These are phyloP conservation scores for Phyllotreta striolata DNA, from an alignment of 2,888 invertebrate genomes.

Conservation along the genomic window DNA sequence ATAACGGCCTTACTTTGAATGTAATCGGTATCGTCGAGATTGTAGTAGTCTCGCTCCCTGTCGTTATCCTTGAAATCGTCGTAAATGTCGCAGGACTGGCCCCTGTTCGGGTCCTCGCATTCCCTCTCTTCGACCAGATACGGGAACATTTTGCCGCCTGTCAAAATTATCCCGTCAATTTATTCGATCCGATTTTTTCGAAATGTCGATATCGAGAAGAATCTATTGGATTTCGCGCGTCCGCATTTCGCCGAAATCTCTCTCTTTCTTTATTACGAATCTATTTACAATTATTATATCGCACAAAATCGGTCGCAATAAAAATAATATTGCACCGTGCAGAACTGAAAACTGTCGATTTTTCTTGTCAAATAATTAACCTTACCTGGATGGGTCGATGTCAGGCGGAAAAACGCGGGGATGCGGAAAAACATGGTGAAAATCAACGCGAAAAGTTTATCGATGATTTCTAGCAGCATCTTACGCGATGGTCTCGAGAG, in stretches of 20 bases:
- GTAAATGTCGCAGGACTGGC: conserved; percentile 38
- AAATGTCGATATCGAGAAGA: too few relatives aligned
- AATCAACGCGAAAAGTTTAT: conserved; percentile 28
- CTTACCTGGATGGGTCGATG: conserved; percentile 38
- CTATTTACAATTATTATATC: too few relatives aligned
- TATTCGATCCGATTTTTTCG: too few relatives aligned
- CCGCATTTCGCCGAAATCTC: not conserved
- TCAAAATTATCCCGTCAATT: conserved; percentile 47
- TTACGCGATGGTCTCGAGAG: conserved; percentile 1
- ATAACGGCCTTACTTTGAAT: not conserved
- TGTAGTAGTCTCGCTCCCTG: conserved; percentile 34
- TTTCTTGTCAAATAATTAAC: conserved; percentile 36
- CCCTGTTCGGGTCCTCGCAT: conserved; percentile 42
- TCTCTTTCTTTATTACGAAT: not conserved
- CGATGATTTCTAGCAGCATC: conserved; percentile 28
- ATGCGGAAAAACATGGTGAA: conserved; percentile 40
- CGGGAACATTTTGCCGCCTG: conserved; percentile 56
- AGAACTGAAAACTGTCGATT: not conserved
- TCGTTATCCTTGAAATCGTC: conserved; percentile 36
- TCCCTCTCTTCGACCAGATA: conserved; percentile 50
- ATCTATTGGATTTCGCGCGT: conserved; percentile 22
- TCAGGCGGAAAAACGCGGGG: conserved; percentile 37
- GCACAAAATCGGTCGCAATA: too few relatives aligned
- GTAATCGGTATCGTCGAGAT: conserved; percentile 20
- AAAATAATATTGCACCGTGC: too few relatives aligned